Base-by-base conservation (phyloP, 1,140 invertebrate genomes). In the Armadillidium nasatum region DNA sequence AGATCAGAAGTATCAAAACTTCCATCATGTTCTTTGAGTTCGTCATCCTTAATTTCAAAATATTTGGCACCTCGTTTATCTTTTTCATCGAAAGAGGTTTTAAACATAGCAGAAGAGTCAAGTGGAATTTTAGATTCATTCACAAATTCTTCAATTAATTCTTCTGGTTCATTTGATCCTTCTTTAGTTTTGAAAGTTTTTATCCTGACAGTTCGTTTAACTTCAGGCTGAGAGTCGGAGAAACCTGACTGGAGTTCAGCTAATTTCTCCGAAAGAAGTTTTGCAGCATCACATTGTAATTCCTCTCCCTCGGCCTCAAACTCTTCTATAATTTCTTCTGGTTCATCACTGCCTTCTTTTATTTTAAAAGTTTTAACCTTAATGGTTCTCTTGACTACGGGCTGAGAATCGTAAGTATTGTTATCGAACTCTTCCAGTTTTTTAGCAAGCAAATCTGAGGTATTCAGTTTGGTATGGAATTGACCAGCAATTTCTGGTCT, bases 301-400 rank as follows among this genome's bases (percentile, higher is more conserved):
- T 60, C 50, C 19, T 60, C 50, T 60, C 50, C 50, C 19, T 60
- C 50, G 19, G 19, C 50, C 19, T 60, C 50, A 60, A 60, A 60
- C 7, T 60, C 50, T 19, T 60, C 50, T 60, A 60, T 60, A 7
- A 60, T 7, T 60, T 60, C 50, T 60, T 60, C 50, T 19, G 50
- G 50, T 7, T 60, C 50, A 19, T 60, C 50, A 60, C 50, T 60
- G 7, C 50, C 50, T 60, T 60, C 50, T 7, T 60, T 60, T 15
- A 19, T 60, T 60, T 60, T 60, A 60, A 60, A 60, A 60, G 50
- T 60, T 60, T 60, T 60, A 60, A 60, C 50, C 7, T 60, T 60
- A 15, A 60, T 19, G 7, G 50, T 60, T 60, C 50, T 13, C 19
- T 60, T 60, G 11, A 60, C 50, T 2, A 60, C 19, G 7, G 50